Conservation (phyloP, 2,113 vertebrate genomes). For the Stictonetta naevosa region DNA sequence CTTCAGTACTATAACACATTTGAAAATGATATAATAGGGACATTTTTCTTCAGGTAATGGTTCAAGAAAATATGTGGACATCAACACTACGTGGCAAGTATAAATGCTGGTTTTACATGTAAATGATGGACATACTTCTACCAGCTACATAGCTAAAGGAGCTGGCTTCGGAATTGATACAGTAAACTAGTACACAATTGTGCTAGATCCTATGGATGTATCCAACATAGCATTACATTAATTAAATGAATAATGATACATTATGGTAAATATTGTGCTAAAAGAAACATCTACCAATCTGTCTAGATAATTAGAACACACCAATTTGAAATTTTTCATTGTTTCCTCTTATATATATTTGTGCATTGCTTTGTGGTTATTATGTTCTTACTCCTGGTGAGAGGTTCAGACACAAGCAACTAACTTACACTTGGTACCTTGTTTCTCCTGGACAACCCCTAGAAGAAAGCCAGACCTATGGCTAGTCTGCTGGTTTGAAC, state of each 20-base stretch:
- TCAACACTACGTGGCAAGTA: not conserved
- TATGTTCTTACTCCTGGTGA: not conserved
- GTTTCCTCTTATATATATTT: not conserved
- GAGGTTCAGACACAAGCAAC: not conserved
- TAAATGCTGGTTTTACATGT: not conserved
- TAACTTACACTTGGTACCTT: not conserved
- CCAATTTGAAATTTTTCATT: not conserved
- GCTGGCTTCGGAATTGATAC: not conserved
- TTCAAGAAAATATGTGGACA: not conserved
- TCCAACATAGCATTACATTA: not conserved
- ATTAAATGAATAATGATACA: not conserved
- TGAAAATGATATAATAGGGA: not conserved
- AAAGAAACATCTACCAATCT: not conserved
- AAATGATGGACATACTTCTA: not conserved
- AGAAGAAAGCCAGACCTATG: not conserved
- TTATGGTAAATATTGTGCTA: not conserved
- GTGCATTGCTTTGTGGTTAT: not conserved
- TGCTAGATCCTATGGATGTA: not conserved
- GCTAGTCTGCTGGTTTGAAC: not conserved
- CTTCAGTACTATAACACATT: not conserved
- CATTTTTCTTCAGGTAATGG: not conserved
- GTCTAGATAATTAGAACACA: not conserved
- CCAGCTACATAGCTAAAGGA: not conserved
- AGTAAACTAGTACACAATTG: not conserved
- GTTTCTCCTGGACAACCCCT: not conserved